phyloP scores from a whole-genome alignment of 2,888 invertebrate genomes.

The Xestia rhomboidea region DNA sequence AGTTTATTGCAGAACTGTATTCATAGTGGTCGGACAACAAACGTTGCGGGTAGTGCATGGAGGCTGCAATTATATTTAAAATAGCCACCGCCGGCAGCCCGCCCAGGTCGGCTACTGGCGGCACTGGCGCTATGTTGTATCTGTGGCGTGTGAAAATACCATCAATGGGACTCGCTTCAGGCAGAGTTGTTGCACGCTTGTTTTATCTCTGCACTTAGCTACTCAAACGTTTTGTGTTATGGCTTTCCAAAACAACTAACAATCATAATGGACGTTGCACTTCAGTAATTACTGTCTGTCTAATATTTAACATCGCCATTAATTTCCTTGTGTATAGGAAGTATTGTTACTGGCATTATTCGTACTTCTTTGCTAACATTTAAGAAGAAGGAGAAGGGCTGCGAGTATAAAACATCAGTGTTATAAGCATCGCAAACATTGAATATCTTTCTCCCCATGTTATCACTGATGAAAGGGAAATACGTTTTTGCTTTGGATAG shows the following conservation, averaged over 20 bases:
- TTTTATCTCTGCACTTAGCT: conserved; percentile 41
- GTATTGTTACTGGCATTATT: conserved; percentile 4
- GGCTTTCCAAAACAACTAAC: conserved; percentile 15
- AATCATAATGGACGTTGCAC: conserved; percentile 3
- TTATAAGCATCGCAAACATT: conserved; percentile 3
- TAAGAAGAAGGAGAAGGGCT: neutral
- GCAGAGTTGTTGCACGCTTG: conserved; percentile 22
- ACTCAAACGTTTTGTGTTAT: conserved; percentile 13
- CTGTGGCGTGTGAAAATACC: conserved; percentile 58
- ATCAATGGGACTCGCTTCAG: conserved; percentile 30
- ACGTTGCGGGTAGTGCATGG: conserved; percentile 66
- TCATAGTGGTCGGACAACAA: conserved; percentile 72
- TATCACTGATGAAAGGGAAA: conserved; percentile 51
- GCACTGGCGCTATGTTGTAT: conserved; percentile 44
- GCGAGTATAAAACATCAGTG: conserved; percentile 5
- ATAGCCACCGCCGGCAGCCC: conserved; percentile 72
- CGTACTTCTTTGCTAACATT: neutral
- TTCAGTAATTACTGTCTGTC: conserved; percentile 12
- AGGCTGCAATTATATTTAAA: conserved; percentile 80
- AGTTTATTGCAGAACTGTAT: conserved; percentile 68
- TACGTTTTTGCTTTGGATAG: conserved; percentile 41
- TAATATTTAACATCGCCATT: conserved; percentile 9
- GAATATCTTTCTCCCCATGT: conserved; percentile 5
- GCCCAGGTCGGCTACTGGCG: conserved; percentile 71
- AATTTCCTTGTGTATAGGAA: conserved; percentile 9